A percentile compares a stretch with the other conserved stretches of the same genome.
These are phyloP conservation scores for Temnothorax longispinosus DNA, from an alignment of 1,140 invertebrate species.

Conservation along the genomic window DNA sequence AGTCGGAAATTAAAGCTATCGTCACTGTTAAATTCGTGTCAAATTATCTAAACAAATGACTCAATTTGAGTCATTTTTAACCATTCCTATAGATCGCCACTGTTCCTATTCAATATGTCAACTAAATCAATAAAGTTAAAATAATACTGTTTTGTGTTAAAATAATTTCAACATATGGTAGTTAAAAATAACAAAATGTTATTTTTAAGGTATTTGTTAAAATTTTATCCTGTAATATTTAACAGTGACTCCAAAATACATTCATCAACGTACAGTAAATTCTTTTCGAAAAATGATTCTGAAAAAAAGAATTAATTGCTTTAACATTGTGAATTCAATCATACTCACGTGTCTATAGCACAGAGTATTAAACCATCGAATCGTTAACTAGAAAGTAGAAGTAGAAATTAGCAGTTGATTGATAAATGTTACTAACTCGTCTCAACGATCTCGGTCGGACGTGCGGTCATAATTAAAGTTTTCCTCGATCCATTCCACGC, in stretches of 20 bases:
- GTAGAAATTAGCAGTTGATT: constrained; percentile 18
- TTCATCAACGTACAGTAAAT: background rate
- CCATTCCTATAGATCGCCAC: too few species aligned
- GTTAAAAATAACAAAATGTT: too few species aligned
- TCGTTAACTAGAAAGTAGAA: constrained; percentile 23
- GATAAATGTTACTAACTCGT: background rate
- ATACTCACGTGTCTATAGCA: background rate
- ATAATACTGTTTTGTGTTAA: too few species aligned
- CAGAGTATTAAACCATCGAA: background rate
- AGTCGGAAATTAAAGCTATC: background rate
- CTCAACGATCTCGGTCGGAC: background rate
- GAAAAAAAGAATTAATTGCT: background rate
- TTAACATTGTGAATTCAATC: background rate
- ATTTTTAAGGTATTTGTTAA: background rate
- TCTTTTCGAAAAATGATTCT: background rate
- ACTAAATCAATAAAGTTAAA: too few species aligned
- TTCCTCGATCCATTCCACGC: background rate
- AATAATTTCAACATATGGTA: too few species aligned
- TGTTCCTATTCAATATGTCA: too few species aligned
- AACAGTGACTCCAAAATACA: background rate
- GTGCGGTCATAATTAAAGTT: constrained; percentile 10
- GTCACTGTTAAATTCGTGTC: too few species aligned
- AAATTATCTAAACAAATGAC: too few species aligned
- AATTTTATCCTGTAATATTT: background rate
- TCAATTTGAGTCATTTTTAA: too few species aligned